A percentile compares a stretch with the other conserved stretches of the same genome.
These are phyloP conservation scores for Onychostruthus taczanowskii DNA, from an alignment of 2,113 vertebrate species.

Conservation along the genomic window DNA sequence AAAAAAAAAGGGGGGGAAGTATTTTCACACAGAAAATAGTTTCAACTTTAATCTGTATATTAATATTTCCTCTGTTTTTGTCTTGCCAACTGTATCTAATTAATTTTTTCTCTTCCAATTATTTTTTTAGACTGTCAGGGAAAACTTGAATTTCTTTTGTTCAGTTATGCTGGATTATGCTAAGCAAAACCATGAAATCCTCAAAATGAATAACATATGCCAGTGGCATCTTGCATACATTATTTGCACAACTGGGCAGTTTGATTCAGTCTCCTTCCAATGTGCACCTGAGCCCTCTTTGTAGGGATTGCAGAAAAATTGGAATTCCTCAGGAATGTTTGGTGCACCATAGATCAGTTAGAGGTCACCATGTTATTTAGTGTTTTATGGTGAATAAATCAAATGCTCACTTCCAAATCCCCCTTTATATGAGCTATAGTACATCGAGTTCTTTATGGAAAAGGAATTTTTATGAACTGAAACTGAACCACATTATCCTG, in stretches of 20 bases:
- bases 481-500: conserved; percentile 44
- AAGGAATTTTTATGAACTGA: conserved; percentile 65
- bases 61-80: neutral
- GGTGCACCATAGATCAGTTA: neutral
- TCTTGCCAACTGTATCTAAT: neutral
- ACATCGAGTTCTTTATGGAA: neutral
- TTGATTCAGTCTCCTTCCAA: neutral
- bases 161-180: neutral
- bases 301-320: neutral
- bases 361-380: conserved; percentile 52
- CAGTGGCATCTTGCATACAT: neutral
- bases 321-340: conserved; percentile 3
- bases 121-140: neutral
- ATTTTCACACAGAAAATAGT: neutral
- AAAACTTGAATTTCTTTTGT: neutral
- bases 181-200: neutral
- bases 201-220: neutral
- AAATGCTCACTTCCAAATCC: conserved; percentile 24
- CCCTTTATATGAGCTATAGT: conserved; percentile 14
- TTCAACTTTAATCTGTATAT: neutral
- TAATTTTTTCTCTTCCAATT: neutral
- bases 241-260: neutral
- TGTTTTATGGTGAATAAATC: conserved; percentile 57
- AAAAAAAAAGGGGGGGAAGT: rapidly evolving
- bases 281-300: neutral